These are phyloP conservation scores for Acrossocheilus wenchowensis DNA, from an alignment of 2,797 vertebrate genomes.

Conservation along the genomic window DNA sequence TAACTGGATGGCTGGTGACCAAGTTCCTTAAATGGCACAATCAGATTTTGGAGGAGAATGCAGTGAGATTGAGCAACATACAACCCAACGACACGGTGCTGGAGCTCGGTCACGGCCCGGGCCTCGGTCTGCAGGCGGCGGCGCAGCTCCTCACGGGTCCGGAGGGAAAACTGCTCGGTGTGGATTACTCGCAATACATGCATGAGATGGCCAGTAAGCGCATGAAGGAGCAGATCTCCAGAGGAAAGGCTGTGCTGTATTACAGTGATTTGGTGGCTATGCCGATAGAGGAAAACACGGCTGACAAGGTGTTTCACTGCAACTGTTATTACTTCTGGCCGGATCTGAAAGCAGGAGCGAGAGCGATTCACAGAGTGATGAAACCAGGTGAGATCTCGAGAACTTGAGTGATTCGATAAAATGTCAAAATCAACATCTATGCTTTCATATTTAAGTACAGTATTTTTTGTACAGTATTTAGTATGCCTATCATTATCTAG, in stretches of 20 bases:
- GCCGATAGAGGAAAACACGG: constrained; percentile 71
- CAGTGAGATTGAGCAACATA: constrained; percentile 70
- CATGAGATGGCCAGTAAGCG: constrained; percentile 70
- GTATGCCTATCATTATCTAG: background rate
- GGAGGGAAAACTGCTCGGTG: constrained; percentile 73
- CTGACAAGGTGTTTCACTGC: constrained; percentile 80
- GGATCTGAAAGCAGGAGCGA: constrained; percentile 67
- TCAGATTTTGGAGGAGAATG: constrained; percentile 68
- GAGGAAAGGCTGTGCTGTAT: constrained; percentile 71
- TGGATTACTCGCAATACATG: constrained; percentile 82
- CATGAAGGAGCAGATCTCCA: constrained; percentile 66
- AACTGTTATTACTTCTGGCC: constrained; percentile 85
- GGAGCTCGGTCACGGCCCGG: constrained; percentile 77
- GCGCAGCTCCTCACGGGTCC: constrained; percentile 67
- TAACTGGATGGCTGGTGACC: constrained; percentile 72
- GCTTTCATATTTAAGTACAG: too few relatives aligned
- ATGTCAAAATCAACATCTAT: background rate
- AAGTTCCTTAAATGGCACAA: constrained; percentile 66
- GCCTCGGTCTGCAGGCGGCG: constrained; percentile 72
- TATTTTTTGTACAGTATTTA: background rate
- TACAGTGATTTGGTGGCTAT: constrained; percentile 71
- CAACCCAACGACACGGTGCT: constrained; percentile 73
- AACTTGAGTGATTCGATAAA: background rate
- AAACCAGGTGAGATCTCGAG: constrained; percentile 71
- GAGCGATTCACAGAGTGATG: constrained; percentile 77